Evolutionary conservation across 1,140 invertebrate species (phyloP), one percentile per base, ranked within the genome.

Genomic region (Scaptomyza pallida): DNA sequence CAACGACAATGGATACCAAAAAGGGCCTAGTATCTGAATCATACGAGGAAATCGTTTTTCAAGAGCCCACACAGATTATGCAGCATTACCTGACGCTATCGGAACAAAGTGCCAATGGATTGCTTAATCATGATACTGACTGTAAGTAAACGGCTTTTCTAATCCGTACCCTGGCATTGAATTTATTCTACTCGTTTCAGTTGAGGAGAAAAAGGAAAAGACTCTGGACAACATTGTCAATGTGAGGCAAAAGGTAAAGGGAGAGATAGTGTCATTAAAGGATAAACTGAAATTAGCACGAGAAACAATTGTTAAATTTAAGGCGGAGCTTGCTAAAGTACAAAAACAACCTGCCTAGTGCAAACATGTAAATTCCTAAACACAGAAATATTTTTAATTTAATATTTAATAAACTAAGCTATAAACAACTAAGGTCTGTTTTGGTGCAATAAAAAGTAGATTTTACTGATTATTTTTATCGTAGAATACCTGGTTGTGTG

Each of bases 11-110:
- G 72, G 95, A 96, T 72, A 95, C 94, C 15, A 96, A 95, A 70
- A 96, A 97, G 74, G 95, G 95, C 40, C 92, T 99, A 0, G 96
- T 98, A 0, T 97, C 97, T 3, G 98, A 99, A 92, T 97, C 95
- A 82, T 99, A 99, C 91, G 98, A 99, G 92, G 98, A 99, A 93
- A 96, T 99, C 60, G 97, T 99, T 1, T 99, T 99, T 91, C 97
- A 96, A 94, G 98, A 99, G 90, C 98, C 98, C 8, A 98, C 97
- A 3, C 95, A 96, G 47, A 93, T 97, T 50, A 99, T 99, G 97
- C 96, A 98, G 79, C 96, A 97, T 90, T 92, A 98, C 19, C 91
- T 99, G 1, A 95, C 94, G 54, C 95, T 93, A 68, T 94, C 95
- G 0, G 95, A 96, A 15, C 81, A 86, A 23, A 86, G 70, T 33